phyloP scores from a whole-genome alignment of 2,797 vertebrate species.

The Anniella stebbinsi region DNA sequence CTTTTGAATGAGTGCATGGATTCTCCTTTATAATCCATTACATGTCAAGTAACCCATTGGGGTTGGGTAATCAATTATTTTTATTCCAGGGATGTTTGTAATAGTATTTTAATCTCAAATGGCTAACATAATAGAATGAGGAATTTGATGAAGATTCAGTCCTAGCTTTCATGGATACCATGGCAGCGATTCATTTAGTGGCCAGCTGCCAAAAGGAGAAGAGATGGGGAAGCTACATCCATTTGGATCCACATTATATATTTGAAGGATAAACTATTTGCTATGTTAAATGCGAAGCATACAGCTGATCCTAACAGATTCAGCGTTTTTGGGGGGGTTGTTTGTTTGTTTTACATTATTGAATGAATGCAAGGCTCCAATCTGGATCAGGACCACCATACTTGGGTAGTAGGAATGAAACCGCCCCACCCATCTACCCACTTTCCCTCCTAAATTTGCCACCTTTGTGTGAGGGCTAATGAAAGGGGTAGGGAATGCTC shows the following conservation, averaged over 20 bases:
- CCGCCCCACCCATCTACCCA: too few relatives aligned
- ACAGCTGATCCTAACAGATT: too few relatives aligned
- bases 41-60: background rate
- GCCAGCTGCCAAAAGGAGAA: background rate
- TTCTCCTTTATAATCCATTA: conserved; percentile 1
- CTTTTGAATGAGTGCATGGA: background rate
- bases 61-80: conserved; percentile 13
- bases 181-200: conserved; percentile 5
- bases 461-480: too few relatives aligned
- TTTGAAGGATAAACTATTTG: too few relatives aligned
- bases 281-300: too few relatives aligned
- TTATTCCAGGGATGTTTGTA: conserved; percentile 17
- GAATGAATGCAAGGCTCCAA: too few relatives aligned
- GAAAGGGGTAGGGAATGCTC: too few relatives aligned
- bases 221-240: background rate
- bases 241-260: background rate
- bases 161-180: background rate
- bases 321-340: too few relatives aligned
- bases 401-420: too few relatives aligned
- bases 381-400: too few relatives aligned
- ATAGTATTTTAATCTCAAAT: conserved; percentile 15
- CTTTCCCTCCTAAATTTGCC: too few relatives aligned
- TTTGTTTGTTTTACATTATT: too few relatives aligned
- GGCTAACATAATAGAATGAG: conserved; percentile 17
- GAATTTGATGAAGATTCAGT: conserved; percentile 3